phyloP scores from a whole-genome alignment of 1,140 invertebrate species.

The Atta texana region DNA sequence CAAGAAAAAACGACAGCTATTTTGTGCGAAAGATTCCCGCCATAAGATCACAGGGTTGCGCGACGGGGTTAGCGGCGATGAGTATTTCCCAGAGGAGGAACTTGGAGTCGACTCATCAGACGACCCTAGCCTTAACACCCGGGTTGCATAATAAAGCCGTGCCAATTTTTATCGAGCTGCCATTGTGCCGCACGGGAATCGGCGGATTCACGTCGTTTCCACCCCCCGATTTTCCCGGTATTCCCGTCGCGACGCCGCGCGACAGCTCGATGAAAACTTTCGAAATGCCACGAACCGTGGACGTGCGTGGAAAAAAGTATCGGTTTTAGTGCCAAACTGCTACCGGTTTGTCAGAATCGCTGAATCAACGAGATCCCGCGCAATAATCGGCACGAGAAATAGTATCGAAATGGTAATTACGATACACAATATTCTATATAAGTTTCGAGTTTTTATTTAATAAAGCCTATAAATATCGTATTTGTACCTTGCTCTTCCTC shows the following conservation, averaged over 20 bases:
- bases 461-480: neutral
- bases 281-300: constrained; percentile 59
- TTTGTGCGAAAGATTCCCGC: constrained; percentile 45
- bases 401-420: neutral
- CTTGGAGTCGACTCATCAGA: constrained; percentile 77
- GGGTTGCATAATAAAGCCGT: constrained; percentile 80
- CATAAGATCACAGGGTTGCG: constrained; percentile 24
- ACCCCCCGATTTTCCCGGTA: constrained; percentile 66
- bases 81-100: constrained; percentile 80
- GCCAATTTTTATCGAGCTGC: constrained; percentile 75
- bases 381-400: constrained; percentile 32
- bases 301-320: constrained; percentile 73
- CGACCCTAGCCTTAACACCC: constrained; percentile 72
- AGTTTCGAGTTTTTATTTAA: neutral
- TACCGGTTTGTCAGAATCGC: constrained; percentile 28
- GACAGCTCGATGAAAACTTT: constrained; percentile 75
- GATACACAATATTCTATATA: neutral
- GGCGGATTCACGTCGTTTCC: constrained; percentile 50
- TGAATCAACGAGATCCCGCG: constrained; percentile 52
- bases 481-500: neutral
- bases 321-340: constrained; percentile 56
- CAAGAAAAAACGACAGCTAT: constrained; percentile 35
- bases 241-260: constrained; percentile 68
- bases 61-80: constrained; percentile 67
- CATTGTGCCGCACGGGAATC: constrained; percentile 66